Conservation (phyloP, 2,888 invertebrate genomes). For the Pterostichus madidus region DNA sequence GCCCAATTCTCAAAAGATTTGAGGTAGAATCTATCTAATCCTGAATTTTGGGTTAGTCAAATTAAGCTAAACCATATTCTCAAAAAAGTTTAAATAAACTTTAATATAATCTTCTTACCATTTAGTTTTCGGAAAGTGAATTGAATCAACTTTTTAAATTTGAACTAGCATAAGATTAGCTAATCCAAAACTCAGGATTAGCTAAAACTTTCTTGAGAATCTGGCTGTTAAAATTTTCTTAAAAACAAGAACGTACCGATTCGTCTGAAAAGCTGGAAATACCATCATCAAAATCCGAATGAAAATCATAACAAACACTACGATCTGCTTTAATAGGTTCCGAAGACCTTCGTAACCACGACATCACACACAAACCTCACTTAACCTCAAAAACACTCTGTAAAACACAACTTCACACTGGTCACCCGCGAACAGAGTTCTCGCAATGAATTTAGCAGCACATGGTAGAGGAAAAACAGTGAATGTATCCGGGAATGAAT, state of each 20-base stretch:
- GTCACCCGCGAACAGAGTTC: constrained; percentile 12
- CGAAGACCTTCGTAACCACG: constrained; percentile 73
- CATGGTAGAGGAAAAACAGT: constrained; percentile 63
- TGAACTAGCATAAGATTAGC: too few relatives aligned
- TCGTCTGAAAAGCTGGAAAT: constrained; percentile 73
- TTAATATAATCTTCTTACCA: too few relatives aligned
- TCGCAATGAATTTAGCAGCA: constrained; percentile 67
- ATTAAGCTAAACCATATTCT: too few relatives aligned
- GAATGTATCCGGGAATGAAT: constrained; percentile 32
- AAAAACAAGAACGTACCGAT: constrained; percentile 72
- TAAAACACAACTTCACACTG: constrained; percentile 8
- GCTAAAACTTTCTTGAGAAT: too few relatives aligned
- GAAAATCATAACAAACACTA: constrained; percentile 69
- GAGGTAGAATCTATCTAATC: too few relatives aligned
- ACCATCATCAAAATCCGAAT: constrained; percentile 71
- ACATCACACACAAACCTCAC: constrained; percentile 70
- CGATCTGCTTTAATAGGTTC: constrained; percentile 70
- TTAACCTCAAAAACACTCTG: constrained; percentile 38
- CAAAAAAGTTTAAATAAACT: too few relatives aligned
- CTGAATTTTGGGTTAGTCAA: too few relatives aligned
- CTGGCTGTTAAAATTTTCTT: too few relatives aligned
- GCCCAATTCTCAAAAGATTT: too few relatives aligned
- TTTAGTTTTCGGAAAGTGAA: too few relatives aligned
- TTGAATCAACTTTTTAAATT: too few relatives aligned
- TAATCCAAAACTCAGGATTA: too few relatives aligned